Evolutionary conservation across 2,797 vertebrate genomes (phyloP), one percentile per base, ranked within the genome.

Genomic region (Hylomyscus alleni): DNA sequence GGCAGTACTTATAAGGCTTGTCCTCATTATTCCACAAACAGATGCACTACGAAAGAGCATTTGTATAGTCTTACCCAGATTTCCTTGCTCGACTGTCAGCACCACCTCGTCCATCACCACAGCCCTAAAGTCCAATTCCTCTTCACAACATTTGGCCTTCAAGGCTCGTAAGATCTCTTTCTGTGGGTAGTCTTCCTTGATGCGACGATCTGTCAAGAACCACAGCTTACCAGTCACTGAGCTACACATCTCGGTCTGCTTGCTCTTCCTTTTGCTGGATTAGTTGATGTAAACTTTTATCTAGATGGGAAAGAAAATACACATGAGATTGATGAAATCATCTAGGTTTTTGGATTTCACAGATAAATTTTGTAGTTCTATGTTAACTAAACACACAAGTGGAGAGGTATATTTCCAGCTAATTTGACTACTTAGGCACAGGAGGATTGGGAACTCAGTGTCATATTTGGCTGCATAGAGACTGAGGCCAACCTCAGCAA

Each of bases 191-290:
- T 99, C 99, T 98, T 99, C 98, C 92, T 98, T 98, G 97, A 99
- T 99, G 95, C 99, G 99, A 95, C 99, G 98, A 98, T 99, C 99
- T 78, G 99, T 99, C 97, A 99, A 97, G 98, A 99, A 99, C 99
- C 99, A 99, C 95, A 99, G 96, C 54, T 98, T 99, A 93, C 98
- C 98, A 94, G 98, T 97, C 97, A 98, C 98, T 11, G 99, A 98
- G 98, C 98, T 99, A 98, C 99, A 99, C 99, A 99, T 99, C 98
- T 98, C 99, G 98, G 77, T 97, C 76, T 96, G 96, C 54, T 91
- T 94, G 65, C 72, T 98, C 93, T 97, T 97, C 93, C 96, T 95
- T 93, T 95, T 93, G 44, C 94, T 91, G 97, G 89, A 93, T 77
- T 96, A 92, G 80, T 96, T 93, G 92, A 80, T n/a, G 72, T 67